Percentiles rank a stretch among this genome's conserved stretches.
phyloP scores from a whole-genome alignment of 2,888 invertebrate genomes.

The Limulus polyphemus region DNA sequence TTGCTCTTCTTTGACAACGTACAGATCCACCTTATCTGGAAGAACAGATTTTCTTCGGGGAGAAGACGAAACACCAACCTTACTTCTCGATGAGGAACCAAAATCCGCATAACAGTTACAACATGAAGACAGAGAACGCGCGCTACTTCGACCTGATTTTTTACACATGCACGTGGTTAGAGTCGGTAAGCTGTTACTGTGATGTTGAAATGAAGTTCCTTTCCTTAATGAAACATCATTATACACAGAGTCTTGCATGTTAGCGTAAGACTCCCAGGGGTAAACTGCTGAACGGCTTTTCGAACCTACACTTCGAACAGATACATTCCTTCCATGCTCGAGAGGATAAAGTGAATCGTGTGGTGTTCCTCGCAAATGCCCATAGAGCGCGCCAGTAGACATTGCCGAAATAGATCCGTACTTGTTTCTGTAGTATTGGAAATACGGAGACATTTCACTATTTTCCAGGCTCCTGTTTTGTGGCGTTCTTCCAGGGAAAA shows the following conservation, averaged over 20 bases:
- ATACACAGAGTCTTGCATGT: slow-evolving; percentile 16
- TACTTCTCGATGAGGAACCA: background rate
- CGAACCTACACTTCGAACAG: too few relatives aligned
- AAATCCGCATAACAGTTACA: too few relatives aligned
- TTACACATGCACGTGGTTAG: too few relatives aligned
- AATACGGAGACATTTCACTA: slow-evolving; percentile 8
- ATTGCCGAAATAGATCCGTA: slow-evolving; percentile 21
- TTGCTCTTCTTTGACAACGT: slow-evolving; percentile 5
- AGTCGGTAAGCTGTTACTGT: too few relatives aligned
- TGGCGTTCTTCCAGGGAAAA: background rate
- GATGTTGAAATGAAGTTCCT: too few relatives aligned
- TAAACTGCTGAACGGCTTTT: slow-evolving; percentile 6
- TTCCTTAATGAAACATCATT: slow-evolving; percentile 6
- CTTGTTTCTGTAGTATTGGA: slow-evolving; percentile 16
- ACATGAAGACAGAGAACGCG: background rate
- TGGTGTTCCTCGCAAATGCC: slow-evolving; percentile 3
- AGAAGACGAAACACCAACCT: slow-evolving; percentile 4
- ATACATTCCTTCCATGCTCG: too few relatives aligned
- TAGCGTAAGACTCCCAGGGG: slow-evolving; percentile 11
- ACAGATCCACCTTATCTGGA: slow-evolving; percentile 10
- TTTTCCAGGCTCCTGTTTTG: slow-evolving; percentile 4
- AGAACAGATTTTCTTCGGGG: slow-evolving; percentile 6
- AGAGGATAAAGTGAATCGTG: too few relatives aligned
- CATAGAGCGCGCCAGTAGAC: slow-evolving; percentile 21
- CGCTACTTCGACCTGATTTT: too few relatives aligned